Evolutionary conservation across 2,888 invertebrate genomes (phyloP).

Genomic region (Xanthorhoe spadicearia): DNA sequence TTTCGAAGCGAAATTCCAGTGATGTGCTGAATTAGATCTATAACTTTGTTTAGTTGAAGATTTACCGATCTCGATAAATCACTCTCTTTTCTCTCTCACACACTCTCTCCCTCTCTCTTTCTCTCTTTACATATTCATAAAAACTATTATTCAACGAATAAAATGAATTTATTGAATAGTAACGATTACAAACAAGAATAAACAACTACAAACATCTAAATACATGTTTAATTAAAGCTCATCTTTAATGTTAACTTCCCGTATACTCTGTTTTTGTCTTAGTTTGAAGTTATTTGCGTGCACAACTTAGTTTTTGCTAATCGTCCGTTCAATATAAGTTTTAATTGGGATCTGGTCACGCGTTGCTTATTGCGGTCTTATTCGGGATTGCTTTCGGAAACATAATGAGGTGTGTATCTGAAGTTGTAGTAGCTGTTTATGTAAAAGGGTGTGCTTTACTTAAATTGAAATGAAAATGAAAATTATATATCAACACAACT

Average conservation of each 20-base stretch:
- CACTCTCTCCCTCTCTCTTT: no score
- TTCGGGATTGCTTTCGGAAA: constrained; percentile 40
- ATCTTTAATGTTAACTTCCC: neutral
- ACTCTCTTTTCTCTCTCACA: no score
- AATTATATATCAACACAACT: no score
- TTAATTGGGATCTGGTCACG: constrained; percentile 66
- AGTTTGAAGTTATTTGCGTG: constrained; percentile 28
- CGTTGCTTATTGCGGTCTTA: constrained; percentile 50
- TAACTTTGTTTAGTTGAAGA: no score
- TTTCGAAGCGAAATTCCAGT: no score
- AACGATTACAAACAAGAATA: no score
- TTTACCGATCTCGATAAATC: no score
- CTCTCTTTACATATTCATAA: no score
- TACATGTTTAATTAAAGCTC: neutral
- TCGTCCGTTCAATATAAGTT: constrained; percentile 66
- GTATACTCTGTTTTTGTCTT: constrained; percentile 11
- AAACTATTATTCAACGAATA: no score
- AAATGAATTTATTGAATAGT: no score
- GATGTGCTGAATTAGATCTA: no score
- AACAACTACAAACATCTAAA: no score
- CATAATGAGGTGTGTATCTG: constrained; percentile 16
- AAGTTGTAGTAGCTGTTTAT: constrained; percentile 5
- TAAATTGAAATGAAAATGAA: neutral
- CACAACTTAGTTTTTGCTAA: constrained; percentile 67
- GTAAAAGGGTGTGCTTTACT: constrained; percentile 5